Conservation (phyloP, 2,888 invertebrate genomes). For the Dicycla oo region DNA sequence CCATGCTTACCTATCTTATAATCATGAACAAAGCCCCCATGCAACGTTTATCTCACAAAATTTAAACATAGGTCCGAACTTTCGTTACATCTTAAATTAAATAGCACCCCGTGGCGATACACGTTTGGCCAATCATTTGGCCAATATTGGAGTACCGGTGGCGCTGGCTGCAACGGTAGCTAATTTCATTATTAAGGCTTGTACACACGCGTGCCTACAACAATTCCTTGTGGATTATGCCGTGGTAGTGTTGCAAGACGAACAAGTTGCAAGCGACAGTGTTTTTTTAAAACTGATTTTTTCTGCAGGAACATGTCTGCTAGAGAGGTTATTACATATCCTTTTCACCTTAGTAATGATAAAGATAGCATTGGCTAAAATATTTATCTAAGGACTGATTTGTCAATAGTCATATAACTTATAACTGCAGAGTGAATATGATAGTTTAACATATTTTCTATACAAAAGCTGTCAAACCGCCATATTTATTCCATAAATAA, state of each 20-base stretch:
- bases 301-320: not conserved
- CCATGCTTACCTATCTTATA: not conserved
- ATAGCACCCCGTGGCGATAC: constrained; percentile 46
- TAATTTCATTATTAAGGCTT: constrained; percentile 82
- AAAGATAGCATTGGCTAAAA: not conserved
- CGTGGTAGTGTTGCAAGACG: constrained; percentile 17
- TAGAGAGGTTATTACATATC: not conserved
- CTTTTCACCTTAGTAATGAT: not conserved
- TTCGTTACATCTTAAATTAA: constrained; percentile 57
- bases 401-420: no score
- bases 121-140: constrained; percentile 57
- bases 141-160: constrained; percentile 55
- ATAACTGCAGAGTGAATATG: no score
- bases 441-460: no score
- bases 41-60: constrained; percentile 19
- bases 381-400: no score
- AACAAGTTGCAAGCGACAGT: constrained; percentile 22
- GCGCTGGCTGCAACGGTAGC: constrained; percentile 52
- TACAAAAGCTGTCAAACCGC: no score
- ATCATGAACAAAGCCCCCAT: constrained; percentile 3
- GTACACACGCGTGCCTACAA: constrained; percentile 74
- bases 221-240: constrained; percentile 77
- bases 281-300: constrained; percentile 4
- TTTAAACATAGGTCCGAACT: constrained; percentile 28
- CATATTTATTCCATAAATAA: no score